Evolutionary conservation across 1,140 invertebrate genomes (phyloP), one percentile per base, ranked within the genome.

Genomic region (Gryon sp.): DNA sequence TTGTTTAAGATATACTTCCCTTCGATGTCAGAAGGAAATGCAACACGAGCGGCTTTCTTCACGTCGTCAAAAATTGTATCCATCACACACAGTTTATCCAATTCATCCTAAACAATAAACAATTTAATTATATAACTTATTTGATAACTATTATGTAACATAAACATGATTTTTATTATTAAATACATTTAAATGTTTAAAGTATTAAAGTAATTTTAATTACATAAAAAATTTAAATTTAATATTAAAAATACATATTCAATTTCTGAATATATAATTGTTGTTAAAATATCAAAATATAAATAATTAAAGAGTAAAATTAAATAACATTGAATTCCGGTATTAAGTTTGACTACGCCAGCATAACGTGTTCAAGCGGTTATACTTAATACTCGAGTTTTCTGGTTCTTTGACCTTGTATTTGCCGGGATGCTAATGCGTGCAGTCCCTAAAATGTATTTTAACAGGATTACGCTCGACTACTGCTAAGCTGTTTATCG

Each of bases 81-180:
- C 80, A 87, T 86, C 53, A 86, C 86, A 78, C 83, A 89, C 8
- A 90, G 62, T 43, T 84, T 82, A 30, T 87, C 84, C 36, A 88
- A 57, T 57, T 89, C 88, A 79, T 90, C 88, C 88, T 89, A 34
- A 11, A n/a, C n/a, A 34, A 34, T n/a, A n/a, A 9, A n/a, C 26
- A 28, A 28, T 28, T 28, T 28, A 2, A 7, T 28, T 28, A 9
- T 28, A 28, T 36, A 36, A 36, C 32, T 11, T 36, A 12, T 36
- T 7, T n/a, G n/a, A n/a, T n/a, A n/a, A n/a, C n/a, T n/a, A n/a
- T n/a, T n/a, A n/a, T n/a, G n/a, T n/a, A n/a, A n/a, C n/a, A n/a
- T n/a, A n/a, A n/a, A n/a, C n/a, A n/a, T n/a, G n/a, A n/a, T n/a
- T n/a, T n/a, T n/a, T n/a, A n/a, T n/a, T n/a, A n/a, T n/a, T n/a